Evolutionary conservation across 2,113 vertebrate genomes (phyloP).

Genomic region (Erythrocebus patas): DNA sequence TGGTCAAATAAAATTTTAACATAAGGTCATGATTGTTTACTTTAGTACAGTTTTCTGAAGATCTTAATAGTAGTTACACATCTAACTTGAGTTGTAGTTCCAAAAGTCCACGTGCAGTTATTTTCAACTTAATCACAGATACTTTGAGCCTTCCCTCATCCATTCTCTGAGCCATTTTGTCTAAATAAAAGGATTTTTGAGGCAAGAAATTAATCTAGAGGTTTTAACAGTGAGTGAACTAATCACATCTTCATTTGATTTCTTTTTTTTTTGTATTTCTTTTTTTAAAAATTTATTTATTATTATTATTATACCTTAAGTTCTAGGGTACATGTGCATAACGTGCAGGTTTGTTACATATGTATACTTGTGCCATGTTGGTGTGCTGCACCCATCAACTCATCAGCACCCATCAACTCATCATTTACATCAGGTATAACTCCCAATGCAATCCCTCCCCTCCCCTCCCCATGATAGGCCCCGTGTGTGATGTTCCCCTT

Average conservation of each 20-base stretch:
- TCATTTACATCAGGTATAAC: no score
- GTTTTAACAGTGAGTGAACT: background rate
- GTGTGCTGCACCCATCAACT: no score
- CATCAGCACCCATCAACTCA: no score
- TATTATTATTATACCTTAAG: no score
- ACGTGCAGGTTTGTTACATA: no score
- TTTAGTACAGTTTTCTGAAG: background rate
- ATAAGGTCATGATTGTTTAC: background rate
- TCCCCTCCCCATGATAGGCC: no score
- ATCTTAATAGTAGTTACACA: background rate
- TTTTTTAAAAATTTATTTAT: no score
- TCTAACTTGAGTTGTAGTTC: background rate
- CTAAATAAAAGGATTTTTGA: background rate
- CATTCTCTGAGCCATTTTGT: background rate
- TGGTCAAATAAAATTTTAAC: background rate
- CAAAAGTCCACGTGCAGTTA: background rate
- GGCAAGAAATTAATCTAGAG: background rate
- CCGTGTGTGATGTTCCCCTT: no score
- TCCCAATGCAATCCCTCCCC: no score
- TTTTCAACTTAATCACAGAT: background rate
- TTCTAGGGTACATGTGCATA: no score
- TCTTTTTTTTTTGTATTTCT: background rate
- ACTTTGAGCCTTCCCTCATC: background rate
- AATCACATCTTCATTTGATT: background rate
- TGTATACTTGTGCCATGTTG: no score